Evolutionary conservation across 2,797 vertebrate species (phyloP), one percentile per base, ranked within the genome.

Genomic region (Ibycter americanus): DNA sequence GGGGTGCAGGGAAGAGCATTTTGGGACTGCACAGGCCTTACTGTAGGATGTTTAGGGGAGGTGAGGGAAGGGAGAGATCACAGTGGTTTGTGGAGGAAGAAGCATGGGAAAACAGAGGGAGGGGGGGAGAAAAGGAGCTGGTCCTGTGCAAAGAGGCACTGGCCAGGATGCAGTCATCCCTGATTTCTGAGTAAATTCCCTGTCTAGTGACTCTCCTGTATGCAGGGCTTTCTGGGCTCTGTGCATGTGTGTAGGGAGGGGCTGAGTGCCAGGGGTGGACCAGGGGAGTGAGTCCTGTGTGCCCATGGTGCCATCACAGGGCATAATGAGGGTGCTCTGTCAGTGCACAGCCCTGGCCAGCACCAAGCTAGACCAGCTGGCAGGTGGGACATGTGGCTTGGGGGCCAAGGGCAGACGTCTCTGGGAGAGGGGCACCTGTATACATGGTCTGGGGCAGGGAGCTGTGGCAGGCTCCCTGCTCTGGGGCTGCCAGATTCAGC

Each of bases 311-410:
- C 29, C 42, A 61, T 25, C 40, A 56, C 4, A 9, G 26, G 31
- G 10, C 11, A 13, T 1, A 11, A 16, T 3, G 8, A 71, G 19
- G 36, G 9, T 1, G 1, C 18, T 12, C 4, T 55, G 15, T 18
- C 49, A 40, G 26, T 31, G 32, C 17, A 12, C 17, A 14, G 18
- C 54, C 21, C 40, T 76, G 42, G 21, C 19, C 47, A 49, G 34
- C 22, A 66, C 13, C 44, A 40, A 63, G 11, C n/a, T 2, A 15
- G 54, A 68, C 16, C 49, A 72, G 22, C 11, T 46, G 15, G 25
- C 12, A 40, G 59, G 31, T 6, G 34, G 47, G 26, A 4, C 15
- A 54, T 1, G 4, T 51, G 32, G 14, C 26, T 55, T 51, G 22
- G 9, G 18, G 19, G 4, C 3, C 15, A 17, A 38, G 19, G 36